Evolutionary conservation across 1,140 invertebrate genomes (phyloP).

Genomic region (Doryteuthis pealeii): DNA sequence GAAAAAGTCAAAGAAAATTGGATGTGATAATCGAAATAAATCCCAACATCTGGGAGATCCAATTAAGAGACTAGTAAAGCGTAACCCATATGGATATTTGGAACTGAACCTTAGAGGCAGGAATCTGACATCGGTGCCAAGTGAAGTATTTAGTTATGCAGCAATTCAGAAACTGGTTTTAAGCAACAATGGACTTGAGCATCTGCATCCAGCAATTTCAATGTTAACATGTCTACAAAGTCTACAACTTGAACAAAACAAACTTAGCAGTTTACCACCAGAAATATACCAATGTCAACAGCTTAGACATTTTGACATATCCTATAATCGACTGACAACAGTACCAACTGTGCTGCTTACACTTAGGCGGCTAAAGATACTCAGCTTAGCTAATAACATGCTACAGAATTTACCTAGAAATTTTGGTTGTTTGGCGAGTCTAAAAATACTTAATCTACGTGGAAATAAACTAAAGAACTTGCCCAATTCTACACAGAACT

Average conservation of each 20-base stretch:
- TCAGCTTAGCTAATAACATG: constrained; percentile 48
- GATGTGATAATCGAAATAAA: no score
- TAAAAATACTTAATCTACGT: constrained; percentile 46
- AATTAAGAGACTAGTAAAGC: neutral
- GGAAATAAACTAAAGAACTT: constrained; percentile 51
- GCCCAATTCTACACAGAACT: constrained; percentile 43
- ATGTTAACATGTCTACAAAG: constrained; percentile 40
- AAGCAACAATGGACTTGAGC: constrained; percentile 44
- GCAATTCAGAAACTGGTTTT: constrained; percentile 47
- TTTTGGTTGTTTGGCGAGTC: constrained; percentile 39
- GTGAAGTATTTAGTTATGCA: constrained; percentile 41
- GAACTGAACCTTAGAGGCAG: constrained; percentile 46
- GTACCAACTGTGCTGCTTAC: constrained; percentile 41
- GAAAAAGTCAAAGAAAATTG: no score
- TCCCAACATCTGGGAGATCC: no score
- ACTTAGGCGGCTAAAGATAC: constrained; percentile 38
- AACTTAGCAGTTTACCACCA: constrained; percentile 43
- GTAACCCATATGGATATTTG: constrained; percentile 39
- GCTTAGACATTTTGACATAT: constrained; percentile 44
- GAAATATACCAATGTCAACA: constrained; percentile 50
- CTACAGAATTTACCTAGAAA: constrained; percentile 50
- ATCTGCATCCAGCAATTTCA: constrained; percentile 42
- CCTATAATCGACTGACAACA: constrained; percentile 42
- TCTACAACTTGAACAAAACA: constrained; percentile 44
- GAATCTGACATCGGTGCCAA: constrained; percentile 37